phyloP scores from a whole-genome alignment of 2,888 invertebrate genomes.

The Metalampra italica region DNA sequence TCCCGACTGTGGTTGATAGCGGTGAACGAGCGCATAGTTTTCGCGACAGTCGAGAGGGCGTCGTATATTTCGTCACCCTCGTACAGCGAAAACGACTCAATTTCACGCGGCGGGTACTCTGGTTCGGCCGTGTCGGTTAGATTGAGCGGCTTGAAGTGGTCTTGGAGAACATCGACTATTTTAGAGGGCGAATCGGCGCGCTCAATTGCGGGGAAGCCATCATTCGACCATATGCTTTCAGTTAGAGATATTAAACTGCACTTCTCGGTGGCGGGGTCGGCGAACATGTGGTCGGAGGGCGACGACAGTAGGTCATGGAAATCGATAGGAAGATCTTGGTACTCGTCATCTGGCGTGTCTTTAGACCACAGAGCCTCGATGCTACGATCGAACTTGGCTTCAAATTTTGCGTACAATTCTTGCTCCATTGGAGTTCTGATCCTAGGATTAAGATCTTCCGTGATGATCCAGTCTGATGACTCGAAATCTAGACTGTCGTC shows the following conservation, averaged over 20 bases:
- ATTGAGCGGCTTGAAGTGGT: slow-evolving; percentile 46
- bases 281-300: slow-evolving; percentile 71
- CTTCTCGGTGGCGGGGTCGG: slow-evolving; percentile 59
- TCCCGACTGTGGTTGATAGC: slow-evolving; percentile 81
- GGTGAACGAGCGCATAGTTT: slow-evolving; percentile 71
- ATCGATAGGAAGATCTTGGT: slow-evolving; percentile 80
- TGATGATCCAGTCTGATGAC: slow-evolving; percentile 50
- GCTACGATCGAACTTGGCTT: slow-evolving; percentile 83
- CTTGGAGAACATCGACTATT: slow-evolving; percentile 44
- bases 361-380: slow-evolving; percentile 83
- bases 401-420: slow-evolving; percentile 78
- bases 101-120: slow-evolving; percentile 34
- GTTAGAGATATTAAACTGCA: slow-evolving; percentile 49
- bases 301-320: slow-evolving; percentile 79
- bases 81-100: slow-evolving; percentile 51
- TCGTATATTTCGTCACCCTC: slow-evolving; percentile 61
- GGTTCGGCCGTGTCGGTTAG: slow-evolving; percentile 33
- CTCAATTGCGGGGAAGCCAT: slow-evolving; percentile 28
- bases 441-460: slow-evolving; percentile 47
- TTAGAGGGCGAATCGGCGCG: slow-evolving; percentile 31
- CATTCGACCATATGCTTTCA: slow-evolving; percentile 56
- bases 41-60: slow-evolving; percentile 54
- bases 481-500: slow-evolving; percentile 52
- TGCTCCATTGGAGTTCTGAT: slow-evolving; percentile 61
- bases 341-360: slow-evolving; percentile 74